These are phyloP conservation scores for Thamnophis elegans DNA, from an alignment of 2,797 vertebrate species.

Conservation along the genomic window DNA sequence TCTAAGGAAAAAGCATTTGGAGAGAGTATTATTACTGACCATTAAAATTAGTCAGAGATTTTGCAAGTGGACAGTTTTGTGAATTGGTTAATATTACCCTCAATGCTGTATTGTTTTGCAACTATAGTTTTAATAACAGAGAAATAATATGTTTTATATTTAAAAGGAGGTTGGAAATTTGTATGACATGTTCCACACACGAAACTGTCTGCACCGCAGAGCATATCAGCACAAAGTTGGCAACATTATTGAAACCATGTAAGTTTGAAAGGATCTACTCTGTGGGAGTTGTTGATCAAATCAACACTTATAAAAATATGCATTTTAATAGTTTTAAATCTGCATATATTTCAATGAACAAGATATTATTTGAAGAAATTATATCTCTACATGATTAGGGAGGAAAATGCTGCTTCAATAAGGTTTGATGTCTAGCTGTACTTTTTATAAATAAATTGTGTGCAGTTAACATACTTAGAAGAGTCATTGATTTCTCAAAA, in stretches of 20 bases:
- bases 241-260: constrained; percentile 93
- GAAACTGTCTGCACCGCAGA: constrained; percentile 87
- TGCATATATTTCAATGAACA: not conserved
- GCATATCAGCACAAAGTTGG: constrained; percentile 94
- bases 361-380: not conserved
- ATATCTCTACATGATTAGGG: not conserved
- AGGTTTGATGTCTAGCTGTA: not conserved
- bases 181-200: constrained; percentile 95
- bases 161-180: constrained; percentile 88
- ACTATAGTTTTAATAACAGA: not conserved
- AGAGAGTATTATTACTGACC: not conserved
- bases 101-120: not conserved
- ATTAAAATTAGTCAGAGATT: not conserved
- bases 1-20: not conserved
- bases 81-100: not conserved
- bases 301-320: not conserved
- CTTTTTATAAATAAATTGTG: not conserved
- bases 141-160: constrained; percentile 22
- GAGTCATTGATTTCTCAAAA: not conserved
- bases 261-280: constrained; percentile 62
- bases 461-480: not conserved
- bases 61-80: not conserved
- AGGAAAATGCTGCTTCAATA: not conserved
- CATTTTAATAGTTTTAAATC: not conserved
- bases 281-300: not conserved